These are phyloP conservation scores for Mycetomoellerius zeteki DNA, from an alignment of 1,140 invertebrate genomes.

Conservation along the genomic window DNA sequence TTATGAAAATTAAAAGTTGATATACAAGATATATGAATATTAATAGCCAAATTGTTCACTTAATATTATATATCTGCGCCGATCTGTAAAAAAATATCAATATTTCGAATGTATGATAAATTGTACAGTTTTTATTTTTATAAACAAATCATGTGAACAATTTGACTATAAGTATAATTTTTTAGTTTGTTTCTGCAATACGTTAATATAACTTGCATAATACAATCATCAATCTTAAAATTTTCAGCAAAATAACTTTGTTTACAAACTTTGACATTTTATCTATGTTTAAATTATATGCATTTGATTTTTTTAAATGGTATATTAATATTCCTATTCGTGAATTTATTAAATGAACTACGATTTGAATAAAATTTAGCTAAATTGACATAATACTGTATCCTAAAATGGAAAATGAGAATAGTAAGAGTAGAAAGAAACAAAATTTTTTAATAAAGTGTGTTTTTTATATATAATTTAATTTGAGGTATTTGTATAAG, in stretches of 20 bases:
- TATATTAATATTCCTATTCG: constrained; percentile 29
- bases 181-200: constrained; percentile 9
- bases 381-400: background rate
- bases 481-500: background rate
- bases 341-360: background rate
- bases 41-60: constrained; percentile 50
- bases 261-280: constrained; percentile 9
- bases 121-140: constrained; percentile 21
- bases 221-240: constrained; percentile 9
- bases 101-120: constrained; percentile 16
- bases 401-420: constrained; percentile 12
- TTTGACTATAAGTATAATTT: constrained; percentile 66
- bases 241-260: constrained; percentile 3
- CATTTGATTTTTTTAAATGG: constrained; percentile 3
- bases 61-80: background rate
- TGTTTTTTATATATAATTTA: constrained; percentile 38
- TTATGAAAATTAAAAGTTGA: constrained; percentile 46
- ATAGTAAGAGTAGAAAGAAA: background rate
- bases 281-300: background rate
- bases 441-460: background rate
- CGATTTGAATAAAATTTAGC: constrained; percentile 4
- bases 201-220: constrained; percentile 25
- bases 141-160: constrained; percentile 41
- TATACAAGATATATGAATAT: constrained; percentile 14
- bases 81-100: background rate